Conservation (phyloP, 2,888 invertebrate genomes). For the Ophion ellenae region DNA sequence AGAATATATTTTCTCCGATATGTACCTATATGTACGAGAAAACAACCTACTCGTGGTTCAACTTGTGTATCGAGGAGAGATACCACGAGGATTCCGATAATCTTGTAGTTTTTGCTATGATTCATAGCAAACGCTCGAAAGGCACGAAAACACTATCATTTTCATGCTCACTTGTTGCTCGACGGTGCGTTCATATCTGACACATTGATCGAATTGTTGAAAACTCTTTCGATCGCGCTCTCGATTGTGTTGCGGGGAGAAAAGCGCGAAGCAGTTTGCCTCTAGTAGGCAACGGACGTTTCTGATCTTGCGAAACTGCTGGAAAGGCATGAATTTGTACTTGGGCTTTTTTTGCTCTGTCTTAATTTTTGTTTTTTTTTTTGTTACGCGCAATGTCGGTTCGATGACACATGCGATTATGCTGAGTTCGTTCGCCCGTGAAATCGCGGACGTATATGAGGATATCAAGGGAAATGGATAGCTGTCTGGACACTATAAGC, state of each 20-base stretch:
- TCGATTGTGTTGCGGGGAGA: too few species aligned
- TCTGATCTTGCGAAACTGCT: neutral
- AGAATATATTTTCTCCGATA: conserved; percentile 42
- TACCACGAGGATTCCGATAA: too few species aligned
- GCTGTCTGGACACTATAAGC: too few species aligned
- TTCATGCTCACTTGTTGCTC: conserved; percentile 16
- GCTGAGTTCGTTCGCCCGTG: too few species aligned
- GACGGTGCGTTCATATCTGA: conserved; percentile 52
- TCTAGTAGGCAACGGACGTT: neutral
- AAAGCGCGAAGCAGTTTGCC: neutral
- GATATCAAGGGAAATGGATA: too few species aligned
- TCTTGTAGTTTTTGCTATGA: neutral
- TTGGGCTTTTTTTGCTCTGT: neutral
- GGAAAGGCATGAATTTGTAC: neutral
- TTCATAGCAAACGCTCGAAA: neutral
- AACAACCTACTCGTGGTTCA: too few species aligned
- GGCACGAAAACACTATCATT: conserved; percentile 20
- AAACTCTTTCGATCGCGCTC: neutral
- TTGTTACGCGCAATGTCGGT: too few species aligned
- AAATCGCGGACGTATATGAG: too few species aligned
- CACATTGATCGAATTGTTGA: conserved; percentile 53
- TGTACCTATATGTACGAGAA: neutral
- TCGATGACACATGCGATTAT: too few species aligned
- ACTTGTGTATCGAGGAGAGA: too few species aligned
- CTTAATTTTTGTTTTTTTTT: too few species aligned